Evolutionary conservation across 1,140 invertebrate species (phyloP).

Genomic region (Dufourea novaeangliae): DNA sequence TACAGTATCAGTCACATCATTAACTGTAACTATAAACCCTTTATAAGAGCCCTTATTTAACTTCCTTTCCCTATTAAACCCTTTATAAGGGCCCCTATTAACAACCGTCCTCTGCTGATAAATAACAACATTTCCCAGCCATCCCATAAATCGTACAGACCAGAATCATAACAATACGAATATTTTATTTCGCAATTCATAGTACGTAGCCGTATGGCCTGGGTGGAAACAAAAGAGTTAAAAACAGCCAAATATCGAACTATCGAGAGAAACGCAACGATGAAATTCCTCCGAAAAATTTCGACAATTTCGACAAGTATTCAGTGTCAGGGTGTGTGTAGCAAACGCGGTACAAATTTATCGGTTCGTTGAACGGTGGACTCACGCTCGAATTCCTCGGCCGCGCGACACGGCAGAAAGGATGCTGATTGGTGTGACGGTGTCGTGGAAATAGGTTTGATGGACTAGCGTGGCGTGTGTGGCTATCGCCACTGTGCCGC

Average conservation of each 20-base stretch:
- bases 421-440: constrained; percentile 46
- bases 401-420: constrained; percentile 41
- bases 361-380: constrained; percentile 46
- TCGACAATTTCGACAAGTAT: background rate
- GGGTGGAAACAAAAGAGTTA: too few species aligned
- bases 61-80: too few species aligned
- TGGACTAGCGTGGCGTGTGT: constrained; percentile 6
- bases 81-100: too few species aligned
- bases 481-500: constrained; percentile 1
- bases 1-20: too few species aligned
- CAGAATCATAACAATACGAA: too few species aligned
- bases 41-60: too few species aligned
- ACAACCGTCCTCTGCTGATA: too few species aligned
- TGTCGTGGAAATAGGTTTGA: constrained; percentile 42
- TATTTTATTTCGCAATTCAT: too few species aligned
- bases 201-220: too few species aligned
- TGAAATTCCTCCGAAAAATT: background rate
- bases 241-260: background rate
- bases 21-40: too few species aligned
- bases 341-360: constrained; percentile 54
- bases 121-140: too few species aligned
- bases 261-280: background rate
- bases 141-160: too few species aligned
- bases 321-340: constrained; percentile 4
- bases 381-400: constrained; percentile 41